Conservation (phyloP, 2,113 vertebrate species). For the Phyllopteryx taeniolatus region DNA sequence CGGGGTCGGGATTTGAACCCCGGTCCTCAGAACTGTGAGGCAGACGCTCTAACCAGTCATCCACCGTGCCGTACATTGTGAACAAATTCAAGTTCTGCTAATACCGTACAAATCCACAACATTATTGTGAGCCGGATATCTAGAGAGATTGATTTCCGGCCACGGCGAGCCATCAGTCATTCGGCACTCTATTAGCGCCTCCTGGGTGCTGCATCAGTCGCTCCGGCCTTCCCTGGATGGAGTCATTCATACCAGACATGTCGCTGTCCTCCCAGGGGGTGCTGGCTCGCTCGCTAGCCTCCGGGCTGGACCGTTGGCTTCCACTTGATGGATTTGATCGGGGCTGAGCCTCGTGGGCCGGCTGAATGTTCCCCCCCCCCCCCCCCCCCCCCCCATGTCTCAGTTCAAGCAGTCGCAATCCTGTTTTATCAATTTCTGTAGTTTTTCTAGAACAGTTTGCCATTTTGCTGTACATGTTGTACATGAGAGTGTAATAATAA, state of each 20-base stretch:
- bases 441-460: not conserved
- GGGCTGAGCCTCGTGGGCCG: conserved; percentile 35
- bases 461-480: not conserved
- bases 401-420: not conserved
- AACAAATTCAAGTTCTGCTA: no score
- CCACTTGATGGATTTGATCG: conserved; percentile 59
- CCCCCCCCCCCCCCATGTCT: not conserved
- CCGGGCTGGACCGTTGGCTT: conserved; percentile 51
- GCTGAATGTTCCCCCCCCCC: conserved; percentile 9
- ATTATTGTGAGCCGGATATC: not conserved
- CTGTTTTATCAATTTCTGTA: not conserved
- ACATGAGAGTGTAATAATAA: no score
- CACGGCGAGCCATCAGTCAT: conserved; percentile 48
- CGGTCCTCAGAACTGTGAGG: no score
- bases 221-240: conserved; percentile 51
- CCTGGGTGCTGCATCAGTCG: conserved; percentile 58
- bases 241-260: conserved; percentile 52
- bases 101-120: not conserved
- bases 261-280: conserved; percentile 42
- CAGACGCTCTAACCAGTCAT: no score
- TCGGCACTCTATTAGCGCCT: conserved; percentile 55
- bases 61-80: no score
- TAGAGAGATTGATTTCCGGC: not conserved
- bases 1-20: no score
- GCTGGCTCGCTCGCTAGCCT: conserved; percentile 47